Evolutionary conservation across 35 echinoderm and acorn worm genomes (phyloP).

Genomic region (Apostichopus parvimensis): DNA sequence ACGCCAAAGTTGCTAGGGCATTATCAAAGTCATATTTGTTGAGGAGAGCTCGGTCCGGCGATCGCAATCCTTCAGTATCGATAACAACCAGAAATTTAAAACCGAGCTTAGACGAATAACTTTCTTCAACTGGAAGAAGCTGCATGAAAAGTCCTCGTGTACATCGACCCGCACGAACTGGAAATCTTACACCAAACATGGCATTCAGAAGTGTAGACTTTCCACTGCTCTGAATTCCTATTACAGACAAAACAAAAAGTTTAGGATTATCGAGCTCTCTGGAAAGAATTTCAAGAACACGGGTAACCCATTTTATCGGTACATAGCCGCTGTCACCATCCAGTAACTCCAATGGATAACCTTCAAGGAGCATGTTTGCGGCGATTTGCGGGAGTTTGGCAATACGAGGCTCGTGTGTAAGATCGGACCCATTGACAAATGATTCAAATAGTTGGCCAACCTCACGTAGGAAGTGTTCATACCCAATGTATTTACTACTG

Average conservation of each 20-base stretch:
- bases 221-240: conserved; percentile 59
- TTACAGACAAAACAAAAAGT: conserved; percentile 47
- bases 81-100: conserved; percentile 38
- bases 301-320: conserved; percentile 11
- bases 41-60: conserved; percentile 23
- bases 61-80: conserved; percentile 30
- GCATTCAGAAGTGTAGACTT: conserved; percentile 57
- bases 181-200: conserved; percentile 53
- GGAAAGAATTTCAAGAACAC: background rate
- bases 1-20: conserved; percentile 24
- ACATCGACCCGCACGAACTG: conserved; percentile 55
- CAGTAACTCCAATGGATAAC: conserved; percentile 28
- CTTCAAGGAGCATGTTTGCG: conserved; percentile 17
- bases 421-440: background rate
- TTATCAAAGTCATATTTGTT: conserved; percentile 37
- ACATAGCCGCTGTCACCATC: conserved; percentile 35
- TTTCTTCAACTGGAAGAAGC: conserved; percentile 16
- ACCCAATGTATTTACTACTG: conserved; percentile 27
- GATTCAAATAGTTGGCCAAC: conserved; percentile 29
- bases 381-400: background rate
- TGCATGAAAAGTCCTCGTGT: conserved; percentile 55
- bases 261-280: conserved; percentile 9
- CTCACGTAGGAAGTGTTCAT: conserved; percentile 33
- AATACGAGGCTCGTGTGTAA: background rate
- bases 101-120: background rate